phyloP scores from a whole-genome alignment of 2,888 invertebrate species.

The Trichogramma dendrolimi region DNA sequence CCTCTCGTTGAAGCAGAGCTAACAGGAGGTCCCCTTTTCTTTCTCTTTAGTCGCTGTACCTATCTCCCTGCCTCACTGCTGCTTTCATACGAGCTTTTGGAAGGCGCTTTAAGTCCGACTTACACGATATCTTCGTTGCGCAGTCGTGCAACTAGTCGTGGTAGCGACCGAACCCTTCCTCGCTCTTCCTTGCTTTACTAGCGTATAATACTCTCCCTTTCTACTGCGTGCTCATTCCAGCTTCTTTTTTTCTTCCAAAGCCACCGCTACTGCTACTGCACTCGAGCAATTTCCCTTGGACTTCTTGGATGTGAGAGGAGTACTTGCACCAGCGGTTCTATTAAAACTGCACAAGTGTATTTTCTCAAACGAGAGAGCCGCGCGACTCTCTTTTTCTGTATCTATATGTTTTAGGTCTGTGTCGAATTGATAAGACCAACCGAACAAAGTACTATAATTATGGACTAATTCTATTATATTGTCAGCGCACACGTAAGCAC shows the following conservation, averaged over 20 bases:
- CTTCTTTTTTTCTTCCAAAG: neutral
- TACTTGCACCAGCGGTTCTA: neutral
- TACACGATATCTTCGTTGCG: conserved; percentile 49
- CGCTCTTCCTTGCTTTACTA: conserved; percentile 6
- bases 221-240: neutral
- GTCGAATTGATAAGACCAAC: conserved; percentile 24
- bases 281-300: too few relatives aligned
- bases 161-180: conserved; percentile 14
- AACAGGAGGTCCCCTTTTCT: neutral
- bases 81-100: conserved; percentile 16
- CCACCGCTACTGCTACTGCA: too few relatives aligned
- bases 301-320: too few relatives aligned
- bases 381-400: conserved; percentile 15
- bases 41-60: neutral
- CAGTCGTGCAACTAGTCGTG: conserved; percentile 31
- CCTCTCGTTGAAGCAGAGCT: neutral
- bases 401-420: conserved; percentile 24
- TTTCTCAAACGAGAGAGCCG: neutral
- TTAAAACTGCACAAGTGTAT: conserved; percentile 7
- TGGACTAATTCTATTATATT: too few relatives aligned
- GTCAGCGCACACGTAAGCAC: too few relatives aligned
- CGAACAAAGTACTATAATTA: too few relatives aligned
- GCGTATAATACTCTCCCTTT: neutral
- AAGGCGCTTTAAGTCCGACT: conserved; percentile 47
- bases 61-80: neutral